Evolutionary conservation across 1,140 invertebrate genomes (phyloP).

Genomic region (Physella acuta): DNA sequence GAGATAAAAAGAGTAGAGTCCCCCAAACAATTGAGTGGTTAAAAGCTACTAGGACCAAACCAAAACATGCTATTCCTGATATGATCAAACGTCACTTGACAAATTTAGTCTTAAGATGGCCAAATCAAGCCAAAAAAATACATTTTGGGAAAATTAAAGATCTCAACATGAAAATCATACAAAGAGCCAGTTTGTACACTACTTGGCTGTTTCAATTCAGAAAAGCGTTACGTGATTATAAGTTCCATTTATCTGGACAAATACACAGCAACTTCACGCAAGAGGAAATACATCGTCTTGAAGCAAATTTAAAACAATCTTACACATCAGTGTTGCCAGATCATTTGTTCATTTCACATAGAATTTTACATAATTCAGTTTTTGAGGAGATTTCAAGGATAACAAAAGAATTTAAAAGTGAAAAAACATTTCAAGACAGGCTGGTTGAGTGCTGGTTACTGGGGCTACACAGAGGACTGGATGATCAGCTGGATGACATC

Average conservation of each 20-base stretch:
- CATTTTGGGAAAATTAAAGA: too few relatives aligned
- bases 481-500: background rate
- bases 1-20: background rate
- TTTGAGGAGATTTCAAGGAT: too few relatives aligned
- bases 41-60: background rate
- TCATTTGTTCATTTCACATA: too few relatives aligned
- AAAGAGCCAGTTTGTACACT: background rate
- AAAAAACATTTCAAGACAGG: too few relatives aligned
- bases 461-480: too few relatives aligned
- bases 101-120: background rate
- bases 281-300: background rate
- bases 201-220: too few relatives aligned
- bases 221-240: background rate
- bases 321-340: background rate
- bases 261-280: background rate
- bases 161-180: background rate
- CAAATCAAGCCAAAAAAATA: background rate
- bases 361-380: background rate
- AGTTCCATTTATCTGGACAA: background rate
- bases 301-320: background rate
- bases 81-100: background rate
- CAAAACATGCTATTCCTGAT: background rate
- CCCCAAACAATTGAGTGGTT: background rate
- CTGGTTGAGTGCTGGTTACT: background rate
- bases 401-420: too few relatives aligned